Conservation (phyloP, 2,113 vertebrate species). For the Jacana jacana region DNA sequence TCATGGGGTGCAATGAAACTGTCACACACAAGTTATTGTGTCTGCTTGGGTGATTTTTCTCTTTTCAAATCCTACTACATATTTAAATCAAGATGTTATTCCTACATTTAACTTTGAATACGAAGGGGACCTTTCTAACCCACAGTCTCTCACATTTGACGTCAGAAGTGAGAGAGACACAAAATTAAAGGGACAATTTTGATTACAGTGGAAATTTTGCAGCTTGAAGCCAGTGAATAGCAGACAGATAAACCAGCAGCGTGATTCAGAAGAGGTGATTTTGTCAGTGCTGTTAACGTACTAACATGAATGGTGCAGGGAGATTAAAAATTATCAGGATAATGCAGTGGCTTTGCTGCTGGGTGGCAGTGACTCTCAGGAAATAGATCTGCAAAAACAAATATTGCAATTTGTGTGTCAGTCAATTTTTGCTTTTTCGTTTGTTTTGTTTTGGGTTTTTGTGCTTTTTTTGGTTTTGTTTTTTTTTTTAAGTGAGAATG, state of each 20-base stretch:
- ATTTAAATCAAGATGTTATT: not conserved
- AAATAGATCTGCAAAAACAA: not conserved
- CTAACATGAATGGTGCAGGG: not conserved
- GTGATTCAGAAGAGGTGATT: not conserved
- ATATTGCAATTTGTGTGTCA: not conserved
- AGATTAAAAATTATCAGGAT: not conserved
- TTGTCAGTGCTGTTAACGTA: not conserved
- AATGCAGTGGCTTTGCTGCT: not conserved
- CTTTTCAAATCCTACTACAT: not conserved
- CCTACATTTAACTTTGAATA: not conserved
- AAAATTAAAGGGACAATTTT: not conserved
- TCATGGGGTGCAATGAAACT: not conserved
- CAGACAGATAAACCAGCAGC: not conserved
- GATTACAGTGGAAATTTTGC: not conserved
- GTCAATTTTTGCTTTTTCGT: not conserved
- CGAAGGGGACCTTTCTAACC: not conserved
- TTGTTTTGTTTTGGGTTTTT: too few species aligned
- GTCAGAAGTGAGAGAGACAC: not conserved
- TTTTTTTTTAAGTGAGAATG: not conserved
- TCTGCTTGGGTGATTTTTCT: not conserved
- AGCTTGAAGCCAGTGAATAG: not conserved
- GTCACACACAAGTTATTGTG: not conserved
- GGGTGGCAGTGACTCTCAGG: accelerated
- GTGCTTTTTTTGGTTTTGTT: too few species aligned
- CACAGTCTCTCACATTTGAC: not conserved